Base-by-base conservation (phyloP, 2,888 invertebrate genomes). In the Drosophila siamana region DNA sequence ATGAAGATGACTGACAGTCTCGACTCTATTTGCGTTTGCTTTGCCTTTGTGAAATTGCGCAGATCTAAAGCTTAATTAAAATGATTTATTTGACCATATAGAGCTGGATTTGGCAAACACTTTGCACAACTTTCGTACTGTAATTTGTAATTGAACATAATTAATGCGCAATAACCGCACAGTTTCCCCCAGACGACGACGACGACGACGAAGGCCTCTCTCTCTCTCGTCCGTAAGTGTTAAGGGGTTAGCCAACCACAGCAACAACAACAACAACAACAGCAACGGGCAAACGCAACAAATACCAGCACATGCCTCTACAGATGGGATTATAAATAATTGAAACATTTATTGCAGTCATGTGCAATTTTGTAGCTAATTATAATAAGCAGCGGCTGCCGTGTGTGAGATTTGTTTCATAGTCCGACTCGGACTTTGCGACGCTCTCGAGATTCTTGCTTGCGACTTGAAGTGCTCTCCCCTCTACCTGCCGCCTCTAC, bases 321-420 rank as follows among this genome's bases (percentile, higher is more conserved):
- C 40, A 46, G 44, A 38, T 54, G 48, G n/a, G 74, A 74, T 82
- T 82, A 84, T 78, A 80, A 80, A 82, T 86, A 86, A 85, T 77
- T 83, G 79, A 84, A 78, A 80, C 85, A 83, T 86, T 86, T 86
- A 86, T 86, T 86, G 86, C 85, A 85, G 80, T 84, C 85, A 78
- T 77, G 72, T 82, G 84, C 82, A 86, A 84, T 86, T 77, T 84
- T 78, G 80, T 71, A 70, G 77, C 86, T 86, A 86, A 86, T 86
- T 86, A 86, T 86, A 86, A 86, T 86, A 80, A 75, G 63, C 77
- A 69, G 56, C 54, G 68, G 56, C 54, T 56, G 60, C 50, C 56
- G 55, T 66, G 51, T 59, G 41, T 52, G 48, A 47, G 30, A 66
- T 30, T 48, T 24, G 30, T 11, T 13, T 38, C 51, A 15, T n/a